phyloP scores from a whole-genome alignment of 2,888 invertebrate species.

The Onthophagus sagittarius region DNA sequence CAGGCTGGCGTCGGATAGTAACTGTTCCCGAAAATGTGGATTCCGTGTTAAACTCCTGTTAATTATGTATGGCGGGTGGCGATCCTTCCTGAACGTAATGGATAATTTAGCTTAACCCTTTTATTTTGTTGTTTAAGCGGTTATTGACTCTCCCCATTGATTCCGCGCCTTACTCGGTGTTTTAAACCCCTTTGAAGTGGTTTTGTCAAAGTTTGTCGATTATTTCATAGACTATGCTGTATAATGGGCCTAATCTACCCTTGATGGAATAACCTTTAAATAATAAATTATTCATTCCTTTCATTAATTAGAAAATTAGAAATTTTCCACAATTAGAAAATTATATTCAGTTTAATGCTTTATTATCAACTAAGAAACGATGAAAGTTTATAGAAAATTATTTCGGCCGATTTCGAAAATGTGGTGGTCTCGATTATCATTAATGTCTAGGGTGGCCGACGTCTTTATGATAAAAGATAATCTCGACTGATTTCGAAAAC shows the following conservation, averaged over 20 bases:
- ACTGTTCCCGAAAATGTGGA: constrained; percentile 2
- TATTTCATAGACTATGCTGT: not conserved
- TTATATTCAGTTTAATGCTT: too few relatives aligned
- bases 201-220: not conserved
- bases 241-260: not conserved
- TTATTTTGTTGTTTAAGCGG: constrained; percentile 6
- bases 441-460: too few relatives aligned
- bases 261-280: not conserved
- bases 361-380: too few relatives aligned
- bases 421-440: too few relatives aligned
- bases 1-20: not conserved
- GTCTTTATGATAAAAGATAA: too few relatives aligned
- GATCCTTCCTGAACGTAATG: constrained; percentile 8
- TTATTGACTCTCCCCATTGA: constrained; percentile 7
- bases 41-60: constrained; percentile 8
- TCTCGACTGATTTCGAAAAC: too few relatives aligned
- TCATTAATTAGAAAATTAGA: too few relatives aligned
- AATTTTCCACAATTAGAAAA: too few relatives aligned
- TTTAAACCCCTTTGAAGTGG: not conserved
- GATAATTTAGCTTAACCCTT: not conserved
- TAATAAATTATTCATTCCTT: not conserved
- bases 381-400: too few relatives aligned
- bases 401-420: too few relatives aligned
- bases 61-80: constrained; percentile 10
- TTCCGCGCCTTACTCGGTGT: not conserved